A percentile compares a stretch with the other conserved stretches of the same genome.
These are phyloP conservation scores for Gonioctena quinquepunctata DNA, from an alignment of 1,140 invertebrate species.

Conservation along the genomic window DNA sequence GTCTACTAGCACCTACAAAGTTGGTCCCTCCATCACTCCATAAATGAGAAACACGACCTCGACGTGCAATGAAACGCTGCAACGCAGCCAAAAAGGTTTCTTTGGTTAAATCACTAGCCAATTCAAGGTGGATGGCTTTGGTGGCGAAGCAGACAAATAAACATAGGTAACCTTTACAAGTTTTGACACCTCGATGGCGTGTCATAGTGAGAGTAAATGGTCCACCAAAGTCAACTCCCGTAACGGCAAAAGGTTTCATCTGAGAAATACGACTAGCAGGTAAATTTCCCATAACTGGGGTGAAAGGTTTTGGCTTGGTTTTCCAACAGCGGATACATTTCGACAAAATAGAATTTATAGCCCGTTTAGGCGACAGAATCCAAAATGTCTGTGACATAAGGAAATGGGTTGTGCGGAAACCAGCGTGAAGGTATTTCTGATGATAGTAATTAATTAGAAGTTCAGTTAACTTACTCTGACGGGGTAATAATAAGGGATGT, in stretches of 20 bases:
- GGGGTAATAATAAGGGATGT: conserved; percentile 1
- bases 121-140: conserved; percentile 47
- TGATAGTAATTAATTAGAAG: conserved; percentile 25
- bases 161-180: conserved; percentile 43
- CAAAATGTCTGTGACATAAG: conserved; percentile 16
- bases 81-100: conserved; percentile 44
- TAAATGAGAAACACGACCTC: conserved; percentile 13
- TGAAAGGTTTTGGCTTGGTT: background rate
- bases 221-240: conserved; percentile 3
- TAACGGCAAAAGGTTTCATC: conserved; percentile 1
- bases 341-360: background rate
- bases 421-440: conserved; percentile 21
- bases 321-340: conserved; percentile 20
- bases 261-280: conserved; percentile 22
- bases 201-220: conserved; percentile 16
- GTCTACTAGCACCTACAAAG: conserved; percentile 14
- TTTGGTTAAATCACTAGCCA: conserved; percentile 35
- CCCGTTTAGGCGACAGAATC: conserved; percentile 6
- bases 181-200: conserved; percentile 17
- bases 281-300: conserved; percentile 29
- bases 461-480: background rate
- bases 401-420: conserved; percentile 22
- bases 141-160: conserved; percentile 47
- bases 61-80: conserved; percentile 36
- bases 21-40: conserved; percentile 1